Percentiles rank a stretch among this genome's conserved stretches.
Evolutionary conservation across 2,888 invertebrate genomes (phyloP).

Genomic region (Drosophila paracracens): DNA sequence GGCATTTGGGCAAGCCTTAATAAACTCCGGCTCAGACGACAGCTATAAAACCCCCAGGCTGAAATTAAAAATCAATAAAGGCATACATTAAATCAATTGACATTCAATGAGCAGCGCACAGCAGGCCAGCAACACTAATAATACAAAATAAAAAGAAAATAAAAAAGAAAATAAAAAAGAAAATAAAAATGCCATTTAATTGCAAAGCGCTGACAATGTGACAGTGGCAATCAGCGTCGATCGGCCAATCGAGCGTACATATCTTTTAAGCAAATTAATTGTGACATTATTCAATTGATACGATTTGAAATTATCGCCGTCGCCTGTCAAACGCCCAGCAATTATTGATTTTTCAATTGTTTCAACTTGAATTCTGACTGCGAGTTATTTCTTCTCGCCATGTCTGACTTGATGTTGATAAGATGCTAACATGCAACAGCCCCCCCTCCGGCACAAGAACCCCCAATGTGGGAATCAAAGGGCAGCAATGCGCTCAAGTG

Average conservation of each 20-base stretch:
- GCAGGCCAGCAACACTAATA: not conserved
- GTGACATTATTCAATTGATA: constrained; percentile 83
- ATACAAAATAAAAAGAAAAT: not conserved
- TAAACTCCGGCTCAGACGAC: constrained; percentile 41
- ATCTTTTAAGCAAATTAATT: constrained; percentile 83
- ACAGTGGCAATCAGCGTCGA: constrained; percentile 33
- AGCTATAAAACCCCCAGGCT: constrained; percentile 63
- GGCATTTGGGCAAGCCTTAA: constrained; percentile 47
- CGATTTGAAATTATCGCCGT: constrained; percentile 80
- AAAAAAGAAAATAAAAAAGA: not conserved
- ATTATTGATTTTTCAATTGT: constrained; percentile 60
- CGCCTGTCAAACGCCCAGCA: constrained; percentile 65
- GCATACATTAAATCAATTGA: constrained; percentile 65
- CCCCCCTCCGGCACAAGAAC: not conserved
- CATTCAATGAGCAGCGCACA: constrained; percentile 40
- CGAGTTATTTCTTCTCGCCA: not conserved
- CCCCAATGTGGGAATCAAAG: not conserved
- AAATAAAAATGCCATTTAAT: constrained; percentile 30
- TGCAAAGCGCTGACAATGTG: constrained; percentile 40
- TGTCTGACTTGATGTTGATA: not conserved
- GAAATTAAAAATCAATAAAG: constrained; percentile 79
- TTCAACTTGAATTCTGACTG: constrained; percentile 36
- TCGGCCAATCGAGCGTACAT: constrained; percentile 50
- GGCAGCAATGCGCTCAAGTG: not conserved
- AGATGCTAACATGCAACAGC: not conserved